Conservation (phyloP, 2,888 invertebrate genomes). For the Cremastinae sp. region DNA sequence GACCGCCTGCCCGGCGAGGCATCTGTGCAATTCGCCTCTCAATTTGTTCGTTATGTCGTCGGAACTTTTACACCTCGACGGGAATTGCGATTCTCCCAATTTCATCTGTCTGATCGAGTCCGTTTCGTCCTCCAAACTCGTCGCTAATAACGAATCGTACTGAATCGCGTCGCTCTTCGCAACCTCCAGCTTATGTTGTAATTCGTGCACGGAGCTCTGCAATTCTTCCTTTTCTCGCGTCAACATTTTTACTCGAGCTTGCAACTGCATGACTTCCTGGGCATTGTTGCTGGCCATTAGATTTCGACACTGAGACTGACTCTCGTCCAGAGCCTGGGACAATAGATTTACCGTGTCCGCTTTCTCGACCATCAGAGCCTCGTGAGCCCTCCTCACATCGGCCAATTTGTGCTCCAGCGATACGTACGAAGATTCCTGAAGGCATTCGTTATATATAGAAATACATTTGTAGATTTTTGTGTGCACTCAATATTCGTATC, state of each 20-base stretch:
- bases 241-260: conserved; percentile 81
- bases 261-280: conserved; percentile 81
- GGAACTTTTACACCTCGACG: conserved; percentile 76
- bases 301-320: conserved; percentile 82
- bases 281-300: conserved; percentile 80
- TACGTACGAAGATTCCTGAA: conserved; percentile 72
- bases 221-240: conserved; percentile 83
- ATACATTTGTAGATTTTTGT: no score
- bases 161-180: conserved; percentile 73
- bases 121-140: conserved; percentile 72
- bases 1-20: conserved; percentile 79
- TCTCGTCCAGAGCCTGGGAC: conserved; percentile 83
- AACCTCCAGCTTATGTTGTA: conserved; percentile 74
- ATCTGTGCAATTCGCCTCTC: conserved; percentile 80
- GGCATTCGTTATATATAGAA: not conserved
- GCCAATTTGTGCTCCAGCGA: conserved; percentile 72
- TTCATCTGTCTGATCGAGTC: conserved; percentile 76
- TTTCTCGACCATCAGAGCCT: conserved; percentile 84
- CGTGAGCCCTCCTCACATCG: conserved; percentile 84
- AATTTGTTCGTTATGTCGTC: conserved; percentile 80
- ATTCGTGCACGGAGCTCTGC: conserved; percentile 70
- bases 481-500: no score
- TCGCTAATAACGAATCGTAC: conserved; percentile 75
- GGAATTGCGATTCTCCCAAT: conserved; percentile 70
- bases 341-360: conserved; percentile 84